Evolutionary conservation across 2,113 vertebrate genomes (phyloP), one percentile per base, ranked within the genome.

Genomic region (Gorilla gorilla): DNA sequence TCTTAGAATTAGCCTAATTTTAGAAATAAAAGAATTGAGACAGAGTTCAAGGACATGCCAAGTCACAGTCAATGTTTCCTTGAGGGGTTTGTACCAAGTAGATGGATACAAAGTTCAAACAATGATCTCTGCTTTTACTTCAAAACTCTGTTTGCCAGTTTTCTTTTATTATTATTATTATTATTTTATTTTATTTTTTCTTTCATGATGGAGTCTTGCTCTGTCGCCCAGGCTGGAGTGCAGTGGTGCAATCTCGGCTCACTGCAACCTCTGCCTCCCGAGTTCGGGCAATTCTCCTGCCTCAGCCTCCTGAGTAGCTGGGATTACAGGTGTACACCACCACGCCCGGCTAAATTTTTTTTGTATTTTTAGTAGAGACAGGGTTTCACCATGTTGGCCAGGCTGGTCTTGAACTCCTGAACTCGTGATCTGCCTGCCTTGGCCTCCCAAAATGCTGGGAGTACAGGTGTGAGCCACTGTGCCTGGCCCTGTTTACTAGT

Each of bases 21-120:
- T 94, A 93, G 75, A 94, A 95, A 88, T 55, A 40, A 81, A 81
- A 93, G 32, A 84, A 50, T 3, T 14, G 32, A 76, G n/a, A 48
- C 45, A 76, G 64, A 95, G 22, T 35, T 86, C 18, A 96, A 92
- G 30, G 80, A 76, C 48, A 27, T 30, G 40, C 10, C 38, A 78
- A 66, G 22, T 85, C 25, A 93, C 35, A 75, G 22, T 64, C 30
- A 83, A 45, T 0, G 3, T 80, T 76, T 72, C 75, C 48, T 57
- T 76, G 30, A 93, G 57, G 18, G 8, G 4, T 3, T 59, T 70
- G 4, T 25, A 8, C 8, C 32, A 30, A 40, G n/a, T 66, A 59
- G 38, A 45, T 72, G 25, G 17, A 66, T 38, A 45, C 8, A 73
- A 17, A 23, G 2, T 82, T 90, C 86, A 61, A 93, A 94, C 9